Conservation (phyloP, 2,888 invertebrate genomes). For the Hofmannophila pseudospretella region DNA sequence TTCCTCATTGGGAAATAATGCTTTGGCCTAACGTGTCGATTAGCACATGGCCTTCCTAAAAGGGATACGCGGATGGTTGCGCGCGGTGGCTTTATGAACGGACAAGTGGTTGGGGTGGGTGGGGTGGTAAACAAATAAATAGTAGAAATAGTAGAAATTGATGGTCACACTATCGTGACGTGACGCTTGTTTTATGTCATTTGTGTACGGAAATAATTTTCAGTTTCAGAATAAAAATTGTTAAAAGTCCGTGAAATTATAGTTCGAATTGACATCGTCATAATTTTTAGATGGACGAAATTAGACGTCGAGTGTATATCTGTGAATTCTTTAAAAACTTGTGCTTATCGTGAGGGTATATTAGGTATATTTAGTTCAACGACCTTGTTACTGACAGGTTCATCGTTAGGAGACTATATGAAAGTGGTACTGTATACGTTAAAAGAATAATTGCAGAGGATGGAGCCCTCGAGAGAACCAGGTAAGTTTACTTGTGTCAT, state of each 20-base stretch:
- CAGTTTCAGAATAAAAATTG: slow-evolving; percentile 3
- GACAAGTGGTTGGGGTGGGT: no score
- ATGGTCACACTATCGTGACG: slow-evolving; percentile 14
- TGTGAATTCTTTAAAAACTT: slow-evolving; percentile 29
- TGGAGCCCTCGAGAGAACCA: slow-evolving; percentile 75
- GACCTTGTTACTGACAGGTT: slow-evolving; percentile 79
- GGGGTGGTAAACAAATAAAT: no score
- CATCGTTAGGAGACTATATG: slow-evolving; percentile 68
- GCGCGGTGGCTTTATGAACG: no score
- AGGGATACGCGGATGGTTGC: no score
- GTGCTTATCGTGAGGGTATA: slow-evolving; percentile 38
- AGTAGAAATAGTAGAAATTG: no score
- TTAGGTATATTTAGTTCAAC: slow-evolving; percentile 77
- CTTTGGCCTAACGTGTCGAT: no score
- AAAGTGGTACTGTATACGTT: slow-evolving; percentile 61
- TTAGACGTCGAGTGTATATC: slow-evolving; percentile 26
- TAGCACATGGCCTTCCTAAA: no score
- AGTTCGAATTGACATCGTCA: no score
- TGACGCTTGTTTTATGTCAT: slow-evolving; percentile 23
- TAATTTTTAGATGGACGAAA: slow-evolving; percentile 7
- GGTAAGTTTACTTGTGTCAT: no score
- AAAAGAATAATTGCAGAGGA: slow-evolving; percentile 50
- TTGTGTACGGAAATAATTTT: slow-evolving; percentile 14
- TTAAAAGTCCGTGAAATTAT: neutral
- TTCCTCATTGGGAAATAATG: no score